phyloP scores from a whole-genome alignment of 2,797 vertebrate species.

The Gallinago stenura region DNA sequence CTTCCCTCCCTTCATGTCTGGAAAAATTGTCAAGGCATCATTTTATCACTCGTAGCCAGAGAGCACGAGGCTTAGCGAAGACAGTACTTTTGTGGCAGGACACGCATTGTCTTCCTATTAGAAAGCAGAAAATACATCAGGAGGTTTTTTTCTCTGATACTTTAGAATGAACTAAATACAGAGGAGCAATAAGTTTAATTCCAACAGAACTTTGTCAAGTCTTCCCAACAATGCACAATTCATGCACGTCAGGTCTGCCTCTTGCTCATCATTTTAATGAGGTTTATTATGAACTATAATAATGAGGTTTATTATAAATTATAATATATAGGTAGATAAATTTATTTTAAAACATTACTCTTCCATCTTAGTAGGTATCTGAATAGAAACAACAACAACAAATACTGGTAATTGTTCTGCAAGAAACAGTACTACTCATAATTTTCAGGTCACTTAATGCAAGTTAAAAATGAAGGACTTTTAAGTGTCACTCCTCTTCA shows the following conservation, averaged over 20 bases:
- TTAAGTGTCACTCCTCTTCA: neutral
- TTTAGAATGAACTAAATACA: neutral
- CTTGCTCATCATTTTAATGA: neutral
- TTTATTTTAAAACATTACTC: no score
- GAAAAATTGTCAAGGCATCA: neutral
- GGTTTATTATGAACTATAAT: no score
- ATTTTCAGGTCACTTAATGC: neutral
- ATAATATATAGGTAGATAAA: no score
- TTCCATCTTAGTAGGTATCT: neutral
- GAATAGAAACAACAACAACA: neutral
- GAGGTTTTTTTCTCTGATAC: neutral
- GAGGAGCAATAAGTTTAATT: neutral
- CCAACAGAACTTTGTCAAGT: neutral
- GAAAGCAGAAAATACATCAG: neutral
- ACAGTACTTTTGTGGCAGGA: neutral
- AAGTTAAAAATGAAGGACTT: neutral
- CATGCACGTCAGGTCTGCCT: neutral
- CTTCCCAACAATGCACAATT: neutral
- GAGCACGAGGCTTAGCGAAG: neutral
- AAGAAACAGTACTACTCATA: neutral
- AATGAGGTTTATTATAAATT: no score
- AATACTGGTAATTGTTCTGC: neutral
- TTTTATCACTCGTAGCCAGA: neutral
- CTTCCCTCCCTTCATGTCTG: neutral
- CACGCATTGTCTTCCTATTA: neutral